Percentiles rank a stretch among this genome's conserved stretches.
phyloP scores from a whole-genome alignment of 2,113 vertebrate genomes.

The Spilogale gracilis region DNA sequence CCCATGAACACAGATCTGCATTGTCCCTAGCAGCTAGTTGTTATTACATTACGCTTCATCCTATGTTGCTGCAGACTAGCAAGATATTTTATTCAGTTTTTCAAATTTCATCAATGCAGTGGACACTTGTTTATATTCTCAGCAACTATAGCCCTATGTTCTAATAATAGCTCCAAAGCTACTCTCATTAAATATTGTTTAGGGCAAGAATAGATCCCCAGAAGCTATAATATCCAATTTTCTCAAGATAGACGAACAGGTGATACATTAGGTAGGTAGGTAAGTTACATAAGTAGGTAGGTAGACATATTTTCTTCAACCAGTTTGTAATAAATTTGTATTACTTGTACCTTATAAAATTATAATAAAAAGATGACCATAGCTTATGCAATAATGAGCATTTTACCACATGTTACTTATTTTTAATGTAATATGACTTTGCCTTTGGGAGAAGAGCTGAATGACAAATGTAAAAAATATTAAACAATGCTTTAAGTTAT shows the following conservation, averaged over 20 bases:
- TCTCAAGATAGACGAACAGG: background rate
- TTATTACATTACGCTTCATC: background rate
- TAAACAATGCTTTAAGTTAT: constrained; percentile 25
- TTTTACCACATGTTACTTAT: background rate
- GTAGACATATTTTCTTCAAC: background rate
- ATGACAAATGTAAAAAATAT: constrained; percentile 39
- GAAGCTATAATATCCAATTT: background rate
- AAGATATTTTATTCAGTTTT: background rate
- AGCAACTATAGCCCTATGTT: background rate
- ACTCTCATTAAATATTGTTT: background rate
- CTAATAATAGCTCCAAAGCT: background rate
- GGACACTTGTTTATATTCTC: background rate
- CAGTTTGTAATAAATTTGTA: background rate
- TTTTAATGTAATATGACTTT: constrained; percentile 40
- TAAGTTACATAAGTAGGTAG: too few species aligned
- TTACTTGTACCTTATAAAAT: background rate
- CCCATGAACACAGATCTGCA: background rate
- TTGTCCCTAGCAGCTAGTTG: background rate
- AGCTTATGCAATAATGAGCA: constrained; percentile 41
- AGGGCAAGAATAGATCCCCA: background rate
- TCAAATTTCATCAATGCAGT: background rate
- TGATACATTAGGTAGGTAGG: background rate
- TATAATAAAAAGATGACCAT: background rate
- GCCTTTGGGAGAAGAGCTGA: background rate
- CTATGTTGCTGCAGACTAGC: background rate